phyloP scores from a whole-genome alignment of 2,113 vertebrate species.

The Notarius lentiginosus region DNA sequence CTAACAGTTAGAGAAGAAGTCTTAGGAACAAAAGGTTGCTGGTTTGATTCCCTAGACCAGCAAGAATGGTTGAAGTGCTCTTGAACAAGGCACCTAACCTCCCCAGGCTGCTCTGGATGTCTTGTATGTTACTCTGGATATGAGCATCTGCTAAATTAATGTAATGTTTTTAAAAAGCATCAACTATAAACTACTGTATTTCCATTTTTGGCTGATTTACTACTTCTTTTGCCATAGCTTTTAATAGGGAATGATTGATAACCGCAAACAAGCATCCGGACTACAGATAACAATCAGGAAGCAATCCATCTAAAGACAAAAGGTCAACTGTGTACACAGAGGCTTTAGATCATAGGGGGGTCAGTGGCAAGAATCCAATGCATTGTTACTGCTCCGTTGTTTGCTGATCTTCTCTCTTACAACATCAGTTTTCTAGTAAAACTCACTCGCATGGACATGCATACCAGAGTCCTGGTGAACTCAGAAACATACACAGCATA shows the following conservation, averaged over 20 bases:
- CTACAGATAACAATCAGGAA: slow-evolving; percentile 51
- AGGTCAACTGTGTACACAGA: slow-evolving; percentile 32
- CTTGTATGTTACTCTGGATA: too few species aligned
- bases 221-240: slow-evolving; percentile 33
- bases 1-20: too few species aligned
- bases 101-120: too few species aligned
- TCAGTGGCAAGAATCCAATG: slow-evolving; percentile 28
- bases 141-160: too few species aligned
- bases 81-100: too few species aligned
- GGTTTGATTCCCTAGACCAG: too few species aligned
- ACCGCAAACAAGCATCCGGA: slow-evolving; percentile 35
- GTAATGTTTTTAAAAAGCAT: neutral
- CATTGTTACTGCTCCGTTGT: slow-evolving; percentile 36
- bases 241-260: slow-evolving; percentile 44
- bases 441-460: neutral
- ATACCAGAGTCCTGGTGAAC: neutral
- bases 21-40: too few species aligned
- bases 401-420: slow-evolving; percentile 32
- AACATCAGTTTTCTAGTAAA: slow-evolving; percentile 43
- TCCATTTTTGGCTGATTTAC: slow-evolving; percentile 28
- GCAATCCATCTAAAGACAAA: slow-evolving; percentile 55
- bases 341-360: slow-evolving; percentile 16
- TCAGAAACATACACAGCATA: neutral
- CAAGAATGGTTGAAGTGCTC: too few species aligned
- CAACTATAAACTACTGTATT: neutral